Percentiles rank a stretch among this genome's conserved stretches.
Conservation (phyloP, 2,888 invertebrate species). For the Lamproptera curius region DNA sequence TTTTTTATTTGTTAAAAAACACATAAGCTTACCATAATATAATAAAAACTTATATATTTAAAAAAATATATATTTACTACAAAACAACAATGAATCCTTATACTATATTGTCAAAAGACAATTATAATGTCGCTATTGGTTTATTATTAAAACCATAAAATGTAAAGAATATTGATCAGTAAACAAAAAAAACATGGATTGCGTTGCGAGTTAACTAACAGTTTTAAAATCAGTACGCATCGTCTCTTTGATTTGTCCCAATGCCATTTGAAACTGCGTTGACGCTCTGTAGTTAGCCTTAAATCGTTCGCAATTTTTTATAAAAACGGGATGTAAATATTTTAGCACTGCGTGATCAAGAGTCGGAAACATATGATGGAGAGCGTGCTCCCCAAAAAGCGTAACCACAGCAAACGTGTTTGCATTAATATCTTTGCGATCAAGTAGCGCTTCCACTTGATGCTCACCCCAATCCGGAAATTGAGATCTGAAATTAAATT, state of each 20-base stretch:
- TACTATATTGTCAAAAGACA: too few relatives aligned
- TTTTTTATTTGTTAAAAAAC: too few relatives aligned
- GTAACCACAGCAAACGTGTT: conserved; percentile 82
- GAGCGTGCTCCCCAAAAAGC: conserved; percentile 85
- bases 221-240: conserved; percentile 28
- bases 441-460: conserved; percentile 85
- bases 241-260: conserved; percentile 77
- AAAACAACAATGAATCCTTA: too few relatives aligned
- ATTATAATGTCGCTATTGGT: too few relatives aligned
- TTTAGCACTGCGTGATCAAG: conserved; percentile 84
- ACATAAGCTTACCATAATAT: too few relatives aligned
- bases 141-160: too few relatives aligned
- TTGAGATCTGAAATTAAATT: conserved; percentile 32
- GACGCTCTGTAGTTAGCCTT: conserved; percentile 52
- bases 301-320: conserved; percentile 69
- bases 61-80: too few relatives aligned
- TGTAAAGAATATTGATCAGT: too few relatives aligned
- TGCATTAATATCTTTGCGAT: conserved; percentile 81
- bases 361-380: conserved; percentile 89
- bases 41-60: too few relatives aligned
- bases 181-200: too few relatives aligned
- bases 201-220: not conserved
- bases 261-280: conserved; percentile 78
- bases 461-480: conserved; percentile 86
- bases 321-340: conserved; percentile 75